phyloP scores from a whole-genome alignment of 1,140 invertebrate species.

The Neuroterus valhalla region DNA sequence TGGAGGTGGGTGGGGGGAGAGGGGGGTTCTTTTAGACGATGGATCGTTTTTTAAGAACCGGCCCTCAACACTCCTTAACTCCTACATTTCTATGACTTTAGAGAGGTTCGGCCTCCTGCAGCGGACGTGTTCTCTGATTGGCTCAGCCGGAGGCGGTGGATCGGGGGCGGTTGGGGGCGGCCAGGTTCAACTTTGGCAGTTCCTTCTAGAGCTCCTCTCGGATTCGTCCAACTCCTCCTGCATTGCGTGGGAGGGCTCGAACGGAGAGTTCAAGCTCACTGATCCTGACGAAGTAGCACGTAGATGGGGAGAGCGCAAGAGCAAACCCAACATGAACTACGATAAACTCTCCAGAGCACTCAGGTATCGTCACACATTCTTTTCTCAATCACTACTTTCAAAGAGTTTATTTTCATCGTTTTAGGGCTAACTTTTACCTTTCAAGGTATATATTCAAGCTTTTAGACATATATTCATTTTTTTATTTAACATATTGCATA shows the following conservation, averaged over 20 bases:
- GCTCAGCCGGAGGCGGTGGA: conserved; percentile 81
- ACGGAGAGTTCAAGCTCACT: conserved; percentile 97
- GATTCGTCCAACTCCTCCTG: conserved; percentile 93
- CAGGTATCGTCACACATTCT: conserved; percentile 80
- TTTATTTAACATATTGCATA: too few relatives aligned
- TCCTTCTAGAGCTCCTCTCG: conserved; percentile 95
- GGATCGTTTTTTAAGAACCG: background rate
- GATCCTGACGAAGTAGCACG: conserved; percentile 98
- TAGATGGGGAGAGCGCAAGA: conserved; percentile 97
- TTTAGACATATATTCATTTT: too few relatives aligned
- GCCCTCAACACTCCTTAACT: background rate
- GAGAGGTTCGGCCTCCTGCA: conserved; percentile 72
- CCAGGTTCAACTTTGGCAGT: conserved; percentile 99
- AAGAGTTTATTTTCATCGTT: too few relatives aligned
- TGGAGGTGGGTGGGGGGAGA: background rate
- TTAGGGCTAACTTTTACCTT: too few relatives aligned
- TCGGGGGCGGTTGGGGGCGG: conserved; percentile 84
- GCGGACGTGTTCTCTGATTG: conserved; percentile 71
- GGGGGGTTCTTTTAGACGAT: background rate
- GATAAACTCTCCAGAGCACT: conserved; percentile 97
- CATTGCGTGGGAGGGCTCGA: conserved; percentile 97
- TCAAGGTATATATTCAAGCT: too few relatives aligned
- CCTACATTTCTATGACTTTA: conserved; percentile 41
- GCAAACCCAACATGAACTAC: conserved; percentile 99
- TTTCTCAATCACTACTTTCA: background rate